A percentile compares a stretch with the other conserved stretches of the same genome.
Evolutionary conservation across 2,113 vertebrate species (phyloP).

Genomic region (Mustelus asterias): DNA sequence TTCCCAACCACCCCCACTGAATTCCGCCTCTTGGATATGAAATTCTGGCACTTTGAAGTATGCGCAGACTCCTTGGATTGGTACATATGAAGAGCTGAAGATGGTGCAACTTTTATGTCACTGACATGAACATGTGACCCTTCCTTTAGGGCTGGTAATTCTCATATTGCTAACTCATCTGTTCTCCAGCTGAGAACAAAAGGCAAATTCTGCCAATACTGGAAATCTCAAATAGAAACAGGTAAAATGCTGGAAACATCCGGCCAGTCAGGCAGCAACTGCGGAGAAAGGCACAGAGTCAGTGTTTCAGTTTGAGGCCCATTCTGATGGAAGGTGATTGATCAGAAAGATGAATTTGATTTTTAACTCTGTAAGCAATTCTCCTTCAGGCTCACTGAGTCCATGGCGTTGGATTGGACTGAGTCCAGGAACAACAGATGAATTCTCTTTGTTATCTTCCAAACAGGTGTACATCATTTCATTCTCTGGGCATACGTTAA

Average conservation of each 20-base stretch:
- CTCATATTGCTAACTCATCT: background rate
- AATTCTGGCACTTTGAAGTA: background rate
- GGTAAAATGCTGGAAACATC: background rate
- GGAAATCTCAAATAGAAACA: background rate
- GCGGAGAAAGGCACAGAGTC: background rate
- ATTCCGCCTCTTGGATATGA: background rate
- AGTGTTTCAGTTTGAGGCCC: background rate
- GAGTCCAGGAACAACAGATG: background rate
- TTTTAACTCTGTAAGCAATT: background rate
- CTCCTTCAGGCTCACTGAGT: background rate
- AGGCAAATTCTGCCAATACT: background rate
- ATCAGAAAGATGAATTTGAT: background rate
- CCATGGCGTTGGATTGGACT: background rate
- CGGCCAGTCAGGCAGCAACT: background rate
- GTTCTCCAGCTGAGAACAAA: background rate
- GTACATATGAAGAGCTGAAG: background rate
- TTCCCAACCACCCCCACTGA: too few species aligned
- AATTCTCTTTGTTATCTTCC: background rate
- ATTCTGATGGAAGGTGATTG: background rate
- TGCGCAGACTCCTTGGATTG: background rate
- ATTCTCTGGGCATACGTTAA: background rate
- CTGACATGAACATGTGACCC: background rate
- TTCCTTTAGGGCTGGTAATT: background rate
- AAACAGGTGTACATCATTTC: constrained; percentile 8
- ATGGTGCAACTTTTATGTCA: background rate